These are phyloP conservation scores for silkworm (Bombyx mori) DNA, from an alignment of 1,140 invertebrate species.

Conservation along the genomic window DNA sequence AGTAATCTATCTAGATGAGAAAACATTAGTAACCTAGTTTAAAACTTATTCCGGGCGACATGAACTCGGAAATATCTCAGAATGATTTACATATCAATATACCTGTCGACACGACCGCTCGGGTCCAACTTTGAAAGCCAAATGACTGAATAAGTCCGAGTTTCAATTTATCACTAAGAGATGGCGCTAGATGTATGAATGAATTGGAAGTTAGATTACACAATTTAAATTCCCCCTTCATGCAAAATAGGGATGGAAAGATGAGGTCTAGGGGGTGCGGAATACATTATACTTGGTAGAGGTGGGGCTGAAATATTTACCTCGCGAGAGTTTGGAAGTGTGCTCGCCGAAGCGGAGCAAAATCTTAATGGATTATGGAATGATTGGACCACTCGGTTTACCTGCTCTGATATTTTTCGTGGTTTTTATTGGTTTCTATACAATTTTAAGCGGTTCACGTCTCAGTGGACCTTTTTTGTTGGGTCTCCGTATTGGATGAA, in stretches of 20 bases:
- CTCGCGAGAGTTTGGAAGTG: slow-evolving; percentile 62
- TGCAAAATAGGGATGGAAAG: slow-evolving; percentile 67
- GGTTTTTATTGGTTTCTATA: slow-evolving; percentile 44
- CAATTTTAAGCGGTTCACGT: slow-evolving; percentile 28
- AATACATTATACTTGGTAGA: slow-evolving; percentile 56
- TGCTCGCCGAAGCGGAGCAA: slow-evolving; percentile 52
- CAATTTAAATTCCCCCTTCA: slow-evolving; percentile 70
- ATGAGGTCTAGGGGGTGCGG: slow-evolving; percentile 58
- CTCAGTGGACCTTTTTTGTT: slow-evolving; percentile 17
- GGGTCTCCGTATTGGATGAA: slow-evolving; percentile 24
- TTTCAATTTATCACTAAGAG: slow-evolving; percentile 69
- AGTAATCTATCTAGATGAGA: too few relatives aligned
- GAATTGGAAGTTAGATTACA: slow-evolving; percentile 72
- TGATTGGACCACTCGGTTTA: slow-evolving; percentile 58
- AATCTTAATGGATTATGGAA: slow-evolving; percentile 68
- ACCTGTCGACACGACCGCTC: slow-evolving; percentile 15
- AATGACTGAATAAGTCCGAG: slow-evolving; percentile 50
- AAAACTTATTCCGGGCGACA: background rate
- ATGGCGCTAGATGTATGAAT: slow-evolving; percentile 69
- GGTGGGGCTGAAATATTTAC: slow-evolving; percentile 61
- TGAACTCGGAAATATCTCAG: slow-evolving; percentile 12
- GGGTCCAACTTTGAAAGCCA: slow-evolving; percentile 26
- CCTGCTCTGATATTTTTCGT: slow-evolving; percentile 37
- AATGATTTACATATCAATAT: slow-evolving; percentile 23
- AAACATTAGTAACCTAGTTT: slow-evolving; percentile 2